These are phyloP conservation scores for Nasonia longicornis DNA, from an alignment of 1,140 invertebrate genomes.

Conservation along the genomic window DNA sequence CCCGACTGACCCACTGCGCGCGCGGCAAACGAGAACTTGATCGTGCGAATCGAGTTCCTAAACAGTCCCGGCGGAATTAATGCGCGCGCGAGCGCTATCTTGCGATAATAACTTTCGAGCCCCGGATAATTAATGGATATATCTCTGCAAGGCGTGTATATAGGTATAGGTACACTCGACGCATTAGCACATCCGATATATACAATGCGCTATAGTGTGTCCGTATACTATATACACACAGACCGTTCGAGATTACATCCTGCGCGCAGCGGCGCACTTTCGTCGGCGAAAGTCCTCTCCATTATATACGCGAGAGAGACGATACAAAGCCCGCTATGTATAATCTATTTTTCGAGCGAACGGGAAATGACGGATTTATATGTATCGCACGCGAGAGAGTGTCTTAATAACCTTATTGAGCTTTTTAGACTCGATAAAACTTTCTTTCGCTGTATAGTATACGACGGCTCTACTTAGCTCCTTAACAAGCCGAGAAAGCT, in stretches of 20 bases:
- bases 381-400: not conserved
- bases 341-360: not conserved
- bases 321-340: not conserved
- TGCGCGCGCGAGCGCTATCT: slow-evolving; percentile 13
- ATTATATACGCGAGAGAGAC: not conserved
- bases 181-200: not conserved
- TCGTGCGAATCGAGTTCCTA: slow-evolving; percentile 23
- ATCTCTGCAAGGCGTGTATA: not conserved
- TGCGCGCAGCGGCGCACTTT: not conserved
- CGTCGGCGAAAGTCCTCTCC: slow-evolving; percentile 15
- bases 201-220: not conserved
- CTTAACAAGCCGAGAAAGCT: not conserved
- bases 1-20: slow-evolving; percentile 42
- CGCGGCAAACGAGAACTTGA: slow-evolving; percentile 20
- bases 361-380: slow-evolving; percentile 5
- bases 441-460: not conserved
- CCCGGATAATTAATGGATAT: slow-evolving; percentile 27
- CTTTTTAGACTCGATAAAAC: not conserved
- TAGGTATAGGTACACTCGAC: not conserved
- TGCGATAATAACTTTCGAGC: slow-evolving; percentile 39
- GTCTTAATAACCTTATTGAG: not conserved
- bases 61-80: slow-evolving; percentile 27
- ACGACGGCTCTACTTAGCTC: not conserved
- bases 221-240: not conserved
- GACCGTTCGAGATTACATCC: not conserved